These are phyloP conservation scores for Dendrocincla tyrannina DNA, from an alignment of 2,797 vertebrate species.

Conservation along the genomic window DNA sequence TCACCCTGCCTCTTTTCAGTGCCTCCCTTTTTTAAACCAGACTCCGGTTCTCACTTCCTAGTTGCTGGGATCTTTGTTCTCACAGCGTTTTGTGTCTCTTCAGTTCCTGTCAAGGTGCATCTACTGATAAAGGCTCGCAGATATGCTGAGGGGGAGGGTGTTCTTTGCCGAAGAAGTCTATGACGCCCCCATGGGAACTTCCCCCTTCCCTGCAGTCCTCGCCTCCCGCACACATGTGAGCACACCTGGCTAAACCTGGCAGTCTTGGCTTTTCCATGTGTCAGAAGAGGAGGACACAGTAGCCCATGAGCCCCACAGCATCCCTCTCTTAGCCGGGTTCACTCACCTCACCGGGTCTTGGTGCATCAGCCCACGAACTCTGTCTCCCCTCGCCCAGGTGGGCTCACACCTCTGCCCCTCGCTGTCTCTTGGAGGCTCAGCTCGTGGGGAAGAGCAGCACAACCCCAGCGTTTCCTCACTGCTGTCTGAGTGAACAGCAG, in stretches of 20 bases:
- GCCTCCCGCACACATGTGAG: rapidly evolving
- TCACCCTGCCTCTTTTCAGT: neutral
- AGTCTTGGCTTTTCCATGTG: neutral
- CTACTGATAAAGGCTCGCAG: neutral
- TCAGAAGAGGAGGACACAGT: neutral
- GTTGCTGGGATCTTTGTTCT: slow-evolving; percentile 38
- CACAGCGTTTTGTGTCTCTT: neutral
- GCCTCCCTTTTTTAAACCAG: neutral
- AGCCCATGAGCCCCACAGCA: neutral
- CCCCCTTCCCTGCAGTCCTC: neutral
- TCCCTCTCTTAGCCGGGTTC: neutral
- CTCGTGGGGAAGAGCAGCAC: neutral
- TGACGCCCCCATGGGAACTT: neutral
- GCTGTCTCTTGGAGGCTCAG: neutral
- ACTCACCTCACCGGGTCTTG: neutral
- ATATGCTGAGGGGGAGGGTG: neutral
- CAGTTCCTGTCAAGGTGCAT: neutral
- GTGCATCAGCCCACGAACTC: rapidly evolving
- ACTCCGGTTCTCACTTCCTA: neutral
- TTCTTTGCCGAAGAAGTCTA: neutral
- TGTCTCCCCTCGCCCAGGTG: neutral
- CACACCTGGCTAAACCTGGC: neutral
- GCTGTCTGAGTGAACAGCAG: slow-evolving; percentile 34
- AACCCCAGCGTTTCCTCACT: neutral
- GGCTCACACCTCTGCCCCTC: neutral